Percentiles rank a stretch among this genome's conserved stretches.
Conservation (phyloP, 2,113 vertebrate species). For the Oncorhynchus tshawytscha region DNA sequence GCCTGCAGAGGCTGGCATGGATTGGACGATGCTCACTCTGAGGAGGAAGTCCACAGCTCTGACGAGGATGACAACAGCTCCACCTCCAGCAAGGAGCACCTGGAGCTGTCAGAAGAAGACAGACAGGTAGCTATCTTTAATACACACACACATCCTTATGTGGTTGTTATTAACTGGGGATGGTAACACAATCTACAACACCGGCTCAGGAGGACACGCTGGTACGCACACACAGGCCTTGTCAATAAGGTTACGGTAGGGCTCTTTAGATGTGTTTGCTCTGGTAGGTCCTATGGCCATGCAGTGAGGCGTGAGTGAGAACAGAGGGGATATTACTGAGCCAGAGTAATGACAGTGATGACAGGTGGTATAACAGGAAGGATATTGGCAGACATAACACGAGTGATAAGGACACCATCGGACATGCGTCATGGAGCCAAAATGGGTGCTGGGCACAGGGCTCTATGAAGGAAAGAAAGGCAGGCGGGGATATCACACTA, state of each 20-base stretch:
- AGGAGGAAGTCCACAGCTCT: constrained; percentile 85
- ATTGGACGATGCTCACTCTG: constrained; percentile 80
- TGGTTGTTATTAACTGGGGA: not conserved
- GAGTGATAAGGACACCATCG: not conserved
- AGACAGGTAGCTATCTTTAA: constrained; percentile 74
- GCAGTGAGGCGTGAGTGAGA: not conserved
- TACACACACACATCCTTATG: not conserved
- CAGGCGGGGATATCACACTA: constrained; percentile 14
- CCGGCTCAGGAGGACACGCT: no score
- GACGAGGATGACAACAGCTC: constrained; percentile 89
- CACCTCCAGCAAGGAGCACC: constrained; percentile 84
- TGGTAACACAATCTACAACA: no score
- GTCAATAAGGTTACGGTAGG: no score
- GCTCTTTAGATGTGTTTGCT: no score
- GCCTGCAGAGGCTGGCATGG: constrained; percentile 59
- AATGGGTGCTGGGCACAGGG: not conserved
- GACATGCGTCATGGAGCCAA: not conserved
- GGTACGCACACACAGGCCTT: not conserved
- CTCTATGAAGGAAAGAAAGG: no score
- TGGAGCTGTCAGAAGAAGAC: constrained; percentile 76
- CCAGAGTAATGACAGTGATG: no score
- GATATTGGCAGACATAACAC: not conserved
- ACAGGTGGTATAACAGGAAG: not conserved
- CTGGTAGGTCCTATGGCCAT: no score
- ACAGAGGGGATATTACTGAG: not conserved